Percentiles rank a stretch among this genome's conserved stretches.
These are phyloP conservation scores for Pardalotus punctatus DNA, from an alignment of 2,113 vertebrate species.

Conservation along the genomic window DNA sequence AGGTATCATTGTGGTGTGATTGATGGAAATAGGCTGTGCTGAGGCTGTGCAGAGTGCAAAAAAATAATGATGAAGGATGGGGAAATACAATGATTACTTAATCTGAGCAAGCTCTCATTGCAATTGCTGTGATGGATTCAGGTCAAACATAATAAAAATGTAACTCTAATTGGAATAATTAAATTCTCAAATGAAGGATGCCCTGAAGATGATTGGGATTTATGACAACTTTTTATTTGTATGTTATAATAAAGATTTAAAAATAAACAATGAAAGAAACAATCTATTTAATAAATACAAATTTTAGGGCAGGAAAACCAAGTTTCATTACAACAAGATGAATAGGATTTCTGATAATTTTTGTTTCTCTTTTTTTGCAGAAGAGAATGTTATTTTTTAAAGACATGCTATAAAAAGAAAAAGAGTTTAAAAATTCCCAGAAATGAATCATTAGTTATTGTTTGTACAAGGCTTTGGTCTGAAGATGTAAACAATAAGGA, in stretches of 20 bases:
- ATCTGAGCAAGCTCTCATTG: slow-evolving; percentile 26
- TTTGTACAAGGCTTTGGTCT: slow-evolving; percentile 26
- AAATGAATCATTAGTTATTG: slow-evolving; percentile 55
- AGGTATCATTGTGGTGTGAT: neutral
- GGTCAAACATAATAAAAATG: slow-evolving; percentile 29
- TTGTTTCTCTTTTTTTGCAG: neutral
- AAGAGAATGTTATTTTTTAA: slow-evolving; percentile 15
- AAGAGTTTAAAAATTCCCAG: slow-evolving; percentile 45
- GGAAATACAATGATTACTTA: slow-evolving; percentile 4
- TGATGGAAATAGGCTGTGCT: neutral
- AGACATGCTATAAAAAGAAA: slow-evolving; percentile 28
- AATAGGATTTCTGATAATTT: slow-evolving; percentile 5
- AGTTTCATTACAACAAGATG: neutral
- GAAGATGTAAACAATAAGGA: slow-evolving; percentile 33
- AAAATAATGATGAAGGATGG: neutral
- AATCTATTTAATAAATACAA: neutral
- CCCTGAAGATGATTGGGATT: slow-evolving; percentile 8
- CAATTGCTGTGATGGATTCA: neutral
- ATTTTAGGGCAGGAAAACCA: neutral
- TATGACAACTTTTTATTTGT: neutral
- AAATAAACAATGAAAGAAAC: slow-evolving; percentile 8
- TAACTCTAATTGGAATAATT: neutral
- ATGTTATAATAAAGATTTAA: neutral
- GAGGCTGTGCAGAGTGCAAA: neutral
- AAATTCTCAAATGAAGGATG: slow-evolving; percentile 7